Evolutionary conservation across 1,140 invertebrate species (phyloP).

Genomic region (Drosophila kepulauana): DNA sequence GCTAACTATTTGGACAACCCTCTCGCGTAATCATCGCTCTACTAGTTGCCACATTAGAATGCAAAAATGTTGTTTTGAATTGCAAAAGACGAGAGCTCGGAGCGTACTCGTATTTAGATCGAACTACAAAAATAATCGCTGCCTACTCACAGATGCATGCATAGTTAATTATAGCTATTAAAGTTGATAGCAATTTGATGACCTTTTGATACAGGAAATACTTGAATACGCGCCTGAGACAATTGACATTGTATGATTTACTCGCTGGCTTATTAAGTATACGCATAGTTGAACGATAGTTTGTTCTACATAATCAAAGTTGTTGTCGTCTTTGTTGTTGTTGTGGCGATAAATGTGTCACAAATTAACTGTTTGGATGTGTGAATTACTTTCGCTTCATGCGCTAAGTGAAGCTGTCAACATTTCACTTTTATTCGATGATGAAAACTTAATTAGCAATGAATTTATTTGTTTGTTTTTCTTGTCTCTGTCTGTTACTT

Average conservation of each 20-base stretch:
- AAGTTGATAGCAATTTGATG: slow-evolving; percentile 46
- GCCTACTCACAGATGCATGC: neutral
- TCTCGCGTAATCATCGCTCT: neutral
- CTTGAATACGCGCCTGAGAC: slow-evolving; percentile 33
- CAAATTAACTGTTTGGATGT: slow-evolving; percentile 25
- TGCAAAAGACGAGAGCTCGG: slow-evolving; percentile 52
- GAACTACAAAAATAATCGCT: slow-evolving; percentile 11
- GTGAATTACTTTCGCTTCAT: slow-evolving; percentile 71
- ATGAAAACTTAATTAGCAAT: slow-evolving; percentile 22
- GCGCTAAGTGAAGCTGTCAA: slow-evolving; percentile 62
- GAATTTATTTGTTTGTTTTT: slow-evolving; percentile 5
- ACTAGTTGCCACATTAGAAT: slow-evolving; percentile 62
- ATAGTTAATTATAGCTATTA: slow-evolving; percentile 67
- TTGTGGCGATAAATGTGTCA: slow-evolving; percentile 19
- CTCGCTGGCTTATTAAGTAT: neutral
- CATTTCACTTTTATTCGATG: slow-evolving; percentile 69
- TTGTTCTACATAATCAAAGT: neutral
- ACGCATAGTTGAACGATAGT: neutral
- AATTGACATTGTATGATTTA: slow-evolving; percentile 46
- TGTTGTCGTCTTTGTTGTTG: neutral
- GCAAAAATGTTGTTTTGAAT: slow-evolving; percentile 75
- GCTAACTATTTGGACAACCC: slow-evolving; percentile 17
- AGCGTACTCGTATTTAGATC: slow-evolving; percentile 31
- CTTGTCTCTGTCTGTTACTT: slow-evolving; percentile 85
- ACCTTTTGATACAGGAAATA: slow-evolving; percentile 58